Conservation (phyloP, 2,113 vertebrate species). For the Zapus hudsonius region DNA sequence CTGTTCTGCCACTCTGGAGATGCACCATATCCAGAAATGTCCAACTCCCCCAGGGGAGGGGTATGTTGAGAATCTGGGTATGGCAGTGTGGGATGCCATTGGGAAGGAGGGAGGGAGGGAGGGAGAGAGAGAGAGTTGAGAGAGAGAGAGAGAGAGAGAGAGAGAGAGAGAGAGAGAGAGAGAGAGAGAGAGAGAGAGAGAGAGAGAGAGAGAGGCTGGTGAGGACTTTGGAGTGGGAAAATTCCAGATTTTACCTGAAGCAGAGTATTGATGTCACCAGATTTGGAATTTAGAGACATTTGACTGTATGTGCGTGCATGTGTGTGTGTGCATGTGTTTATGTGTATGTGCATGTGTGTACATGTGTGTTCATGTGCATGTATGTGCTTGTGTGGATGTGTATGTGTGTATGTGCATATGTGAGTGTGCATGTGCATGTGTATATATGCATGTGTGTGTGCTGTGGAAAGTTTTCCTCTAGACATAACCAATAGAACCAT, state of each 20-base stretch:
- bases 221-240: not conserved
- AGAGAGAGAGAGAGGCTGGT: not conserved
- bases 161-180: not conserved
- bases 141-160: not conserved
- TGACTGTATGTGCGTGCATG: not conserved
- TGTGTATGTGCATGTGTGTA: not conserved
- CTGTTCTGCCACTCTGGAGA: not conserved
- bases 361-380: not conserved
- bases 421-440: not conserved
- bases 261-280: not conserved
- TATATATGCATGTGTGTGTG: no score
- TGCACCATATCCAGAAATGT: not conserved
- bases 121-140: not conserved
- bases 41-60: no score
- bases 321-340: no score
- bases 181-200: not conserved
- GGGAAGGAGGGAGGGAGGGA: not conserved
- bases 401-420: no score
- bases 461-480: no score
- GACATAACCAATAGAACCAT: no score
- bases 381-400: no score
- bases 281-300: constrained; percentile 11
- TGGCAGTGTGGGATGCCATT: rapidly evolving
- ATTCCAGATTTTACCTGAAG: not conserved
- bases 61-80: not conserved